Evolutionary conservation across 2,113 vertebrate species (phyloP).

Genomic region (Pantherophis guttatus): DNA sequence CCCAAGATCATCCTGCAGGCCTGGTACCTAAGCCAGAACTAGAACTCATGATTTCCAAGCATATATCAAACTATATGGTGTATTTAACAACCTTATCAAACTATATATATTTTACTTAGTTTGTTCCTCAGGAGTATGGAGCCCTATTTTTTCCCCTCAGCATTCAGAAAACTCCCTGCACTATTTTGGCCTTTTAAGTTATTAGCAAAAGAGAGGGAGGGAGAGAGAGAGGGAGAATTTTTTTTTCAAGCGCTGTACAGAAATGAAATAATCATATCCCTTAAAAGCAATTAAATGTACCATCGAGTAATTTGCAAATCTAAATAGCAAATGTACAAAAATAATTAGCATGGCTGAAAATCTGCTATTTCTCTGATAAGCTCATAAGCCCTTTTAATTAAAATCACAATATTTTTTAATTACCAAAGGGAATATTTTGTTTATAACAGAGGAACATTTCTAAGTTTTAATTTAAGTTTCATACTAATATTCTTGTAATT

Average conservation of each 20-base stretch:
- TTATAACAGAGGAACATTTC: slow-evolving; percentile 51
- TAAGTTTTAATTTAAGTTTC: slow-evolving; percentile 61
- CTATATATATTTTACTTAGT: background rate
- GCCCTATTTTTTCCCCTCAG: fast-evolving
- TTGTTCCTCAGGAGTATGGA: background rate
- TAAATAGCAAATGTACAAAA: slow-evolving; percentile 60
- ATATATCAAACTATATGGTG: too few species aligned
- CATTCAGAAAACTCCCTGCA: fast-evolving
- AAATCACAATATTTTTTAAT: slow-evolving; percentile 54
- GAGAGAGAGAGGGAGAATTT: background rate
- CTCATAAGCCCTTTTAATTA: slow-evolving; percentile 65
- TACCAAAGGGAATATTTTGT: slow-evolving; percentile 60
- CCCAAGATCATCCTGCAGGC: background rate
- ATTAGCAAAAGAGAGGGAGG: background rate
- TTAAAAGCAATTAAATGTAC: slow-evolving; percentile 64
- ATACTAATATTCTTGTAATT: slow-evolving; percentile 48
- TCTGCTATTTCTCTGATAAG: slow-evolving; percentile 62
- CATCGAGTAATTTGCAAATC: slow-evolving; percentile 59
- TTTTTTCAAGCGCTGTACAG: slow-evolving; percentile 45
- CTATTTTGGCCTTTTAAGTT: slow-evolving; percentile 16
- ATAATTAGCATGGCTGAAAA: slow-evolving; percentile 60
- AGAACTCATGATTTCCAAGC: background rate
- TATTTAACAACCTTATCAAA: too few species aligned
- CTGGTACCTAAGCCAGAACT: background rate
- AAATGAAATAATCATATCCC: slow-evolving; percentile 63